Evolutionary conservation across 2,113 vertebrate species (phyloP), one percentile per base, ranked within the genome.

Genomic region (Brachypodius melanocephalos): DNA sequence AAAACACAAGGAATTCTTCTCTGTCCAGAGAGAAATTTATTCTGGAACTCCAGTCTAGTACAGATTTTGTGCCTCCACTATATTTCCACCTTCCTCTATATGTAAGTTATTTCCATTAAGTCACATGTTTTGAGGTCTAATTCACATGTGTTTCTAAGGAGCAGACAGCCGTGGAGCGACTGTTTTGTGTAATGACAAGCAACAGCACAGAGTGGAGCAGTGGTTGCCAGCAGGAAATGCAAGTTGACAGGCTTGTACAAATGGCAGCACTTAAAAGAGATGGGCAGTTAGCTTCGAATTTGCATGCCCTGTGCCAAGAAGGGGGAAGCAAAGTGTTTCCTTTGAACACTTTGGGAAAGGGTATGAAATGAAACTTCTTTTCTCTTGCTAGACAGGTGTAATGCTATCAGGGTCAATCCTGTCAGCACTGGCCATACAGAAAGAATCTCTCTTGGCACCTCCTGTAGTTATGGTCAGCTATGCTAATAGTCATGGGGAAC

Each of bases 101-200:
- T 16, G 8, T 29, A 67, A 63, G 22, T 68, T 48, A 67, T 90
- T 93, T 94, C 75, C 62, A 85, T 89, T 73, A 94, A 88, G 67
- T 94, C 58, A 91, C 29, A 46, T 66, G 12, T 76, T 94, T 85
- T 79, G 38, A 94, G 66, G 24, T 69, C 73, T 76, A 92, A 73
- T 51, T 95, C 85, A 79, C 46, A 51, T 68, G 24, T 69, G 71
- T 94, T 96, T 91, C 69, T 83, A 83, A 85, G 81, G 62, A 87
- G 77, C 69, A 78, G 42, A 42, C 40, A 82, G 21, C 31, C 38
- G 17, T 43, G 62, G 58, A 91, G 46, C 49, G 62, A 55, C 26
- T 54, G 54, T 62, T 58, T 62, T 83, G 34, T 62, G n/a, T 54
- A 85, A 89, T 32, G 43, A 69, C 54, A 69, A 94, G 77, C 54